phyloP scores from a whole-genome alignment of 2,888 invertebrate species.

The Tigriopus californicus region DNA sequence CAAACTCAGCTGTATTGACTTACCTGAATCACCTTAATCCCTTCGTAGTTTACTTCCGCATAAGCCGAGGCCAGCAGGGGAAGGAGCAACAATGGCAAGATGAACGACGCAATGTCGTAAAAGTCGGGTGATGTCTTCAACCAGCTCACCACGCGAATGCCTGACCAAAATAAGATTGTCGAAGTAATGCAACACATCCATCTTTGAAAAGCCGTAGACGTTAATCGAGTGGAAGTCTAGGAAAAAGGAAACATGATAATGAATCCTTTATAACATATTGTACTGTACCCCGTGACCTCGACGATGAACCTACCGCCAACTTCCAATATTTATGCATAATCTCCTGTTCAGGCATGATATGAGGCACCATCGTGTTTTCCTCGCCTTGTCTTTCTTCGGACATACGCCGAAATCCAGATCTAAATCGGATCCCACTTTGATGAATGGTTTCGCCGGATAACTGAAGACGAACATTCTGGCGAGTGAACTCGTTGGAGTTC shows the following conservation, averaged over 20 bases:
- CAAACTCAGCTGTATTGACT: too few relatives aligned
- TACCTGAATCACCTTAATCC: constrained; percentile 28
- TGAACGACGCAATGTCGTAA: constrained; percentile 26
- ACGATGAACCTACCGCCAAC: constrained; percentile 24
- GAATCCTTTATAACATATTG: background rate
- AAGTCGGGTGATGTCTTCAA: constrained; percentile 25
- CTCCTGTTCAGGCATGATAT: constrained; percentile 24
- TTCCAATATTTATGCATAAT: constrained; percentile 29
- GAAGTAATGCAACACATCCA: constrained; percentile 13
- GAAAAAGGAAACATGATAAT: background rate
- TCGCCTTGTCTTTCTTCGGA: background rate
- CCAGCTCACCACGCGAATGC: constrained; percentile 26
- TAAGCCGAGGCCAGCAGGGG: constrained; percentile 28
- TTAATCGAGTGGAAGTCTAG: constrained; percentile 1
- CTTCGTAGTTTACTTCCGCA: constrained; percentile 31
- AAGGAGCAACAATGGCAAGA: constrained; percentile 27
- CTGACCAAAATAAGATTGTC: constrained; percentile 5
- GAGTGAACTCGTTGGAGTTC: too few relatives aligned
- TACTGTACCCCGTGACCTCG: background rate
- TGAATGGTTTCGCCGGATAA: too few relatives aligned
- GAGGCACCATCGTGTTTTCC: background rate
- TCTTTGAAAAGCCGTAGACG: constrained; percentile 5
- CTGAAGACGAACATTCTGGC: too few relatives aligned
- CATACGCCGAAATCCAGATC: background rate
- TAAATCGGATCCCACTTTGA: background rate